phyloP scores from a whole-genome alignment of 2,888 invertebrate species.

The Luffia ferchaultella region DNA sequence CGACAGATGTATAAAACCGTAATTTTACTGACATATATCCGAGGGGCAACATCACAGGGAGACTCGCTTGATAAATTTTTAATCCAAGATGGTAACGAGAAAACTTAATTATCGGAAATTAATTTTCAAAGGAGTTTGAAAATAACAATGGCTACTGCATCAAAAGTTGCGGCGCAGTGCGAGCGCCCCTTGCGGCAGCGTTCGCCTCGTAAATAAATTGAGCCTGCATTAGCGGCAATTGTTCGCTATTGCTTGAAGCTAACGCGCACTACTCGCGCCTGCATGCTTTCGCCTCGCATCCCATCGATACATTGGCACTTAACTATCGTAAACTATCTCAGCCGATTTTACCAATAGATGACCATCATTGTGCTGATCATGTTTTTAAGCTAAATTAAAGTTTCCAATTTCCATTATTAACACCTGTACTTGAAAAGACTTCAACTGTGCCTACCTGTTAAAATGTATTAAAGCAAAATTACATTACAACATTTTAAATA shows the following conservation, averaged over 20 bases:
- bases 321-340: too few relatives aligned
- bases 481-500: too few relatives aligned
- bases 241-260: constrained; percentile 47
- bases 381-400: neutral
- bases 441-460: too few relatives aligned
- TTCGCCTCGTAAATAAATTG: constrained; percentile 62
- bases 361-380: neutral
- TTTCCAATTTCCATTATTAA: neutral
- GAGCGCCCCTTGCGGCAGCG: constrained; percentile 42
- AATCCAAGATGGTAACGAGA: too few relatives aligned
- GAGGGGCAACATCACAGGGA: too few relatives aligned
- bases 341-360: neutral
- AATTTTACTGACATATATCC: too few relatives aligned
- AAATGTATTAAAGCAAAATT: too few relatives aligned
- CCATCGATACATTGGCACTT: too few relatives aligned
- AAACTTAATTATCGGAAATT: too few relatives aligned
- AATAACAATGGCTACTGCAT: constrained; percentile 36
- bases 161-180: neutral
- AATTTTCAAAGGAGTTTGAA: too few relatives aligned
- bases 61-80: too few relatives aligned
- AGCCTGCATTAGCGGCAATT: constrained; percentile 64
- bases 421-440: neutral
- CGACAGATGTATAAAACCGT: too few relatives aligned
- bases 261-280: constrained; percentile 13
- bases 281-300: constrained; percentile 32